Conservation (phyloP, 2,888 invertebrate species). For the Parnassius smintheus region DNA sequence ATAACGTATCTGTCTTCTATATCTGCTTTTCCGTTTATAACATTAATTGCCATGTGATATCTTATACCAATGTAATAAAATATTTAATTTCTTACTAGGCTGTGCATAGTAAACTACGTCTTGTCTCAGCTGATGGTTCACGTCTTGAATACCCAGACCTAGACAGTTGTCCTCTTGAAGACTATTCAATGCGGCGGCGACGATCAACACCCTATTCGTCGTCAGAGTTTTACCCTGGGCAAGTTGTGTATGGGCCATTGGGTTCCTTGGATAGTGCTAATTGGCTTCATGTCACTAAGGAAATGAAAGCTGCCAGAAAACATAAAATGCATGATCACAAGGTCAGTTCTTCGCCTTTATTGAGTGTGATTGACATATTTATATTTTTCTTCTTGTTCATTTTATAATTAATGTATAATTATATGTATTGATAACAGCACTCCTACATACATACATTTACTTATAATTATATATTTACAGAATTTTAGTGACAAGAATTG, state of each 20-base stretch:
- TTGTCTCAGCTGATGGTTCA: slow-evolving; percentile 85
- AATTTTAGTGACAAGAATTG: no score
- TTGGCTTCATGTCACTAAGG: slow-evolving; percentile 89
- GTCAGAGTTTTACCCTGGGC: slow-evolving; percentile 73
- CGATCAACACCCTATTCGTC: slow-evolving; percentile 73
- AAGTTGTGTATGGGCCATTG: slow-evolving; percentile 86
- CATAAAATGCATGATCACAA: slow-evolving; percentile 81
- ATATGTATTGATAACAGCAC: no score
- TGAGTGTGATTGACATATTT: no score
- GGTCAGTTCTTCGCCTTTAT: slow-evolving; percentile 39
- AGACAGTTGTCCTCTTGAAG: slow-evolving; percentile 86
- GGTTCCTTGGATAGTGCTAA: slow-evolving; percentile 88
- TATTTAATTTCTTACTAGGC: slow-evolving; percentile 51
- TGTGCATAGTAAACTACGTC: slow-evolving; percentile 84
- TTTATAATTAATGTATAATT: no score
- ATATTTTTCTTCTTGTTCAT: no score
- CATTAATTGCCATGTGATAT: no score
- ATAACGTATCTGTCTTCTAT: no score
- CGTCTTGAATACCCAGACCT: slow-evolving; percentile 84
- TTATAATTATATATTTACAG: no score
- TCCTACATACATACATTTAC: no score
- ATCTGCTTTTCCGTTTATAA: no score
- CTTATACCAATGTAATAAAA: background rate
- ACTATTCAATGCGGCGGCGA: slow-evolving; percentile 85
- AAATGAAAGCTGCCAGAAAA: slow-evolving; percentile 84